Evolutionary conservation across 2,113 vertebrate genomes (phyloP).

Genomic region (Albula goreensis): DNA sequence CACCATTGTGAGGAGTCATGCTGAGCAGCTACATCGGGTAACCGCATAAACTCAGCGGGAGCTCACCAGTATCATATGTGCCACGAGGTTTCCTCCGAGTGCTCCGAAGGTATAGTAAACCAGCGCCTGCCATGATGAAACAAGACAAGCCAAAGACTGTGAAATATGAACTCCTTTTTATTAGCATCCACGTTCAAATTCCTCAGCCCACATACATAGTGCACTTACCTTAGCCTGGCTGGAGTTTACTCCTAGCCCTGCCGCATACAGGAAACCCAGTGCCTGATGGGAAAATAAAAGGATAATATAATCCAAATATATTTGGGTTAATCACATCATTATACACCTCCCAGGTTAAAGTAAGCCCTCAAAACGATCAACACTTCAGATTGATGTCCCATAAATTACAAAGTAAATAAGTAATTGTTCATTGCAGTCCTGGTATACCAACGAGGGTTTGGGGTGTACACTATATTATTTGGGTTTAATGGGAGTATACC

Average conservation of each 20-base stretch:
- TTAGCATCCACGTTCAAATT: not conserved
- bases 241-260: slow-evolving; percentile 93
- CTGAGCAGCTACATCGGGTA: not conserved
- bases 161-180: not conserved
- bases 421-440: too few species aligned
- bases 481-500: not conserved
- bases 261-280: slow-evolving; percentile 93
- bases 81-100: slow-evolving; percentile 90
- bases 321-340: too few species aligned
- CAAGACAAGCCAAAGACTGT: not conserved
- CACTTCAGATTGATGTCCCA: not conserved
- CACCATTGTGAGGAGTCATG: not conserved
- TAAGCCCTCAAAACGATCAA: not conserved
- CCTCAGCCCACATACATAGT: not conserved
- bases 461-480: not conserved
- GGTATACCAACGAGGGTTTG: too few species aligned
- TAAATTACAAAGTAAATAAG: not conserved
- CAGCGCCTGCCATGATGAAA: slow-evolving; percentile 74
- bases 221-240: slow-evolving; percentile 94
- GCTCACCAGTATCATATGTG: slow-evolving; percentile 97
- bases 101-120: slow-evolving; percentile 97
- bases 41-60: slow-evolving; percentile 45
- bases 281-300: slow-evolving; percentile 71
- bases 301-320: not conserved
- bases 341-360: too few species aligned